Evolutionary conservation across 2,888 invertebrate genomes (phyloP).

Genomic region (Drosophila mulleri): DNA sequence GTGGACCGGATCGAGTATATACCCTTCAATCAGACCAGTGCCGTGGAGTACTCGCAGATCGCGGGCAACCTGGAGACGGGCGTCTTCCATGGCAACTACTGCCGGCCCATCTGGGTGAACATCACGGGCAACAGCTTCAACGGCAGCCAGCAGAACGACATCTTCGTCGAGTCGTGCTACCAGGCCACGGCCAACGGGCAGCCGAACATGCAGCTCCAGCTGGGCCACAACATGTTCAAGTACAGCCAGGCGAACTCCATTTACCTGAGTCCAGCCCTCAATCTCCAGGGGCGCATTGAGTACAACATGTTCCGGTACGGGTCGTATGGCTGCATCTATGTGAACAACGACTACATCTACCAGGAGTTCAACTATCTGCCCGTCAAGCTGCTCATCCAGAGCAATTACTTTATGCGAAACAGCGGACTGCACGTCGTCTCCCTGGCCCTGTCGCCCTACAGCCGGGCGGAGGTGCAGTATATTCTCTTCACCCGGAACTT

Average conservation of each 20-base stretch:
- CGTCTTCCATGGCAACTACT: slow-evolving; percentile 96
- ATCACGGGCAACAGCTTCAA: slow-evolving; percentile 96
- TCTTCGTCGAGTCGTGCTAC: slow-evolving; percentile 95
- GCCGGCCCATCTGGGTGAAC: slow-evolving; percentile 93
- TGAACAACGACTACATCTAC: slow-evolving; percentile 89
- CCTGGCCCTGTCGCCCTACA: slow-evolving; percentile 94
- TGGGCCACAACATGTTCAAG: slow-evolving; percentile 94
- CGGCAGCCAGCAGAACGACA: slow-evolving; percentile 90
- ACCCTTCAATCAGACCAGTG: slow-evolving; percentile 93
- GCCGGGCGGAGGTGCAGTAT: slow-evolving; percentile 91
- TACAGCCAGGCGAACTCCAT: slow-evolving; percentile 91
- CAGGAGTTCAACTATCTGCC: slow-evolving; percentile 93
- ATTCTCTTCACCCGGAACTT: slow-evolving; percentile 95
- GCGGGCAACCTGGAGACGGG: slow-evolving; percentile 95
- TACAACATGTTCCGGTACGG: slow-evolving; percentile 96
- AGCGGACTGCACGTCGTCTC: slow-evolving; percentile 94
- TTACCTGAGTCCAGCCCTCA: slow-evolving; percentile 92
- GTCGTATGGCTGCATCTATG: slow-evolving; percentile 91
- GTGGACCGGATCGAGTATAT: slow-evolving; percentile 89
- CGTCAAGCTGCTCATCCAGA: slow-evolving; percentile 90
- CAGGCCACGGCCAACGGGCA: slow-evolving; percentile 84
- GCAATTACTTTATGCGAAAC: slow-evolving; percentile 96
- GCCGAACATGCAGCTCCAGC: slow-evolving; percentile 88
- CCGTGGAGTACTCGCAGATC: slow-evolving; percentile 94
- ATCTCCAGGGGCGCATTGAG: slow-evolving; percentile 91